Percentiles rank a stretch among this genome's conserved stretches.
Conservation (phyloP, 2,113 vertebrate genomes). For the Isurus oxyrinchus region DNA sequence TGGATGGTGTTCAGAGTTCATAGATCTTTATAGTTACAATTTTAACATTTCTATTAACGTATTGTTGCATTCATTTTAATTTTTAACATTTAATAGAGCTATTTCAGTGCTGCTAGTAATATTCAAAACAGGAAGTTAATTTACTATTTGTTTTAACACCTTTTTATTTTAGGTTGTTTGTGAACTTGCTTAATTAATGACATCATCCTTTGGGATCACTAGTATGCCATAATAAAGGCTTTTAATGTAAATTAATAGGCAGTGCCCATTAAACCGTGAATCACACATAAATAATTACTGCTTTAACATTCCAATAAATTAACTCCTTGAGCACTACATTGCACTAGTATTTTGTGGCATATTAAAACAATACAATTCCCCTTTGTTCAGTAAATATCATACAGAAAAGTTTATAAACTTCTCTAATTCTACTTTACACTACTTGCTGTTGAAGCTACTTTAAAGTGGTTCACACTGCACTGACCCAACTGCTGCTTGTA, state of each 20-base stretch:
- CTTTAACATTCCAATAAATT: constrained; percentile 27
- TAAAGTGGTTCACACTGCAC: not conserved
- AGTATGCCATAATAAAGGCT: constrained; percentile 7
- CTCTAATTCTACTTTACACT: not conserved
- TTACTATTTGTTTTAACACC: not conserved
- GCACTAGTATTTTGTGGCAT: not conserved
- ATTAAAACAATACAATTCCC: not conserved
- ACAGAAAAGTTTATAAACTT: not conserved
- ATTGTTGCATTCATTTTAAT: not conserved
- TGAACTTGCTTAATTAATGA: constrained; percentile 25
- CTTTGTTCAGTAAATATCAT: not conserved
- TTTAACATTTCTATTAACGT: not conserved
- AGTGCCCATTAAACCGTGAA: constrained; percentile 22
- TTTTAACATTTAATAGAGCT: not conserved
- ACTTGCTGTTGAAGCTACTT: not conserved
- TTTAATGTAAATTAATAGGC: constrained; percentile 25
- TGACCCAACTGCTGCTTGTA: not conserved
- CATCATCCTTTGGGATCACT: not conserved
- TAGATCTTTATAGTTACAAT: not conserved
- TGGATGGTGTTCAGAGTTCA: not conserved
- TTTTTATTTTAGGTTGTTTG: constrained; percentile 19
- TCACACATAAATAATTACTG: constrained; percentile 29
- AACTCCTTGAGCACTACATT: not conserved
- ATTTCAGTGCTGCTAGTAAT: not conserved
- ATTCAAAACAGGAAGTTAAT: not conserved